Evolutionary conservation across 2,797 vertebrate species (phyloP), one percentile per base, ranked within the genome.

Genomic region (Amblyopsis hoosieri): DNA sequence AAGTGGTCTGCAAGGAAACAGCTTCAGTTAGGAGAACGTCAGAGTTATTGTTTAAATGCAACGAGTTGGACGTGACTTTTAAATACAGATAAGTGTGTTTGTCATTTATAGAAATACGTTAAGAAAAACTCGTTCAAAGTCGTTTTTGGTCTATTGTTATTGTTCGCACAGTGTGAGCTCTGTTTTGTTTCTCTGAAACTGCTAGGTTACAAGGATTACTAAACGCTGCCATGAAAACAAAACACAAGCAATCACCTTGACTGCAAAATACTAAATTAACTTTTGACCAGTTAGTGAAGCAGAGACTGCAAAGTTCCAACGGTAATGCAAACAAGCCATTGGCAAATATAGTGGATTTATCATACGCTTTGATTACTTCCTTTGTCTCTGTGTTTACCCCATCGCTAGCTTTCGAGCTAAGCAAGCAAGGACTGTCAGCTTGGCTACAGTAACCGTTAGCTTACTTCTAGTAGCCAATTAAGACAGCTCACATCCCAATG

Each of bases 221-320:
- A 42, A 42, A 45, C 48, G 79, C 69, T 84, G 50, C 66, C 59
- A 86, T 76, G 65, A 81, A 74, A 78, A 81, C 82, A 80, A n/a
- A 68, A 80, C 11, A 57, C 46, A 50, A 19, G 62, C 23, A 42
- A 50, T 37, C 7, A 50, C 8, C 14, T n/a, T 57, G 64, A 72
- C 45, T 9, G 48, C 6, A 60, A 5, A 29, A n/a, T 8, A 10
- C 15, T 5, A 46, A 10, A n/a, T 51, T 46, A 15, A 55, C 66
- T 66, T 23, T 61, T 54, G 3, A 37, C 2, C 42, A 67, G 62
- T 11, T 64, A 42, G 13, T 0, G 54, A 12, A 15, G 9, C 1
- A 3, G 11, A 57, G 7, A 29, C 42, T 3, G 12, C 60, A 10
- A 10, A 31, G 56, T 1, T 31, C 1, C 4, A 42, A 42, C 1